These are phyloP conservation scores for Hyperopisus bebe DNA, from an alignment of 2,113 vertebrate species.

Conservation along the genomic window DNA sequence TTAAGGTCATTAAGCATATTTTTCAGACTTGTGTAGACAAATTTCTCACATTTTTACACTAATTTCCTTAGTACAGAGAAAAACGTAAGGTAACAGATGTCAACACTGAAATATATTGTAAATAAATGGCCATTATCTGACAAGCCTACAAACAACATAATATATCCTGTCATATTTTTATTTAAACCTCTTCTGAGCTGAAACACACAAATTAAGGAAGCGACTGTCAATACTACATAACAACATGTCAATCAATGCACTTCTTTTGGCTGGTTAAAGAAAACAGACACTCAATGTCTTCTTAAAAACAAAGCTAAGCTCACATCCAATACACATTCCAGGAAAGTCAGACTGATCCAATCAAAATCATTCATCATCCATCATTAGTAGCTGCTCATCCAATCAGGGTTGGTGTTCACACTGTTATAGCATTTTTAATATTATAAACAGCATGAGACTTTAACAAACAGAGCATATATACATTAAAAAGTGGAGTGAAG, in stretches of 20 bases:
- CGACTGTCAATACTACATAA: background rate
- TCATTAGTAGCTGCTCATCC: background rate
- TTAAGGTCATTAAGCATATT: conserved; percentile 43
- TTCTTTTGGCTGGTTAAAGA: background rate
- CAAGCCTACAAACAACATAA: conserved; percentile 35
- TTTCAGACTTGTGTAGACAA: conserved; percentile 38
- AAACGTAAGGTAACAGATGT: conserved; percentile 23
- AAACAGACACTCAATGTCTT: background rate
- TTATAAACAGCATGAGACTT: background rate
- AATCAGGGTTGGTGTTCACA: background rate
- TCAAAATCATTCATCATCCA: background rate
- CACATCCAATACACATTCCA: background rate
- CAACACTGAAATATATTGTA: conserved; percentile 47
- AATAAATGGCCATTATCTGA: conserved; percentile 41
- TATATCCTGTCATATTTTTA: background rate
- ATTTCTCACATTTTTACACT: background rate
- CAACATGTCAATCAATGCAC: background rate
- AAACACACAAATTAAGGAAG: background rate
- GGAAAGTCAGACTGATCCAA: background rate
- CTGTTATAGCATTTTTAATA: background rate
- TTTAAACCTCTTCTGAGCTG: conserved; percentile 5
- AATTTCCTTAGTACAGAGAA: conserved; percentile 30
- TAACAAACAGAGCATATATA: background rate
- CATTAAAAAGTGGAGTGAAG: background rate
- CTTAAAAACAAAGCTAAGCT: background rate